phyloP scores from a whole-genome alignment of 1,140 invertebrate species.

The Drosophila melanogaster region DNA sequence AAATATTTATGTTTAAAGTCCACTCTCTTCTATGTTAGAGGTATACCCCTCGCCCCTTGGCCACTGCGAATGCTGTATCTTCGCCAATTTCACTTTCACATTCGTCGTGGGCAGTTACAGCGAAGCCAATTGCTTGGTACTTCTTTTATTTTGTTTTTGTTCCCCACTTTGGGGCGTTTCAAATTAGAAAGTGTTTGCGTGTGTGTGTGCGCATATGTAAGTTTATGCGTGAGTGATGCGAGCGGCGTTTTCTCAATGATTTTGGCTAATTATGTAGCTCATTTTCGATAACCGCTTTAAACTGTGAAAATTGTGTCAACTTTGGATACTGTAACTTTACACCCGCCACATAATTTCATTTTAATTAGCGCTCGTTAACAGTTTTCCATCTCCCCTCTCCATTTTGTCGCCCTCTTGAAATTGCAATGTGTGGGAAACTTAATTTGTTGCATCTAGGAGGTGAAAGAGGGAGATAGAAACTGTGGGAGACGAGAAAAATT shows the following conservation, averaged over 20 bases:
- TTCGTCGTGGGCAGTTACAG: constrained; percentile 70
- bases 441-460: constrained; percentile 64
- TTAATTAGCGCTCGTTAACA: constrained; percentile 58
- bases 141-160: constrained; percentile 43
- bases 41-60: neutral
- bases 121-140: constrained; percentile 61
- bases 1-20: no score
- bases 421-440: constrained; percentile 70
- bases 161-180: constrained; percentile 42
- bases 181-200: constrained; percentile 70
- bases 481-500: constrained; percentile 27
- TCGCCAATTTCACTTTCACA: constrained; percentile 75
- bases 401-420: neutral
- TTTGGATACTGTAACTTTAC: constrained; percentile 13
- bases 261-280: constrained; percentile 49
- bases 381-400: constrained; percentile 4
- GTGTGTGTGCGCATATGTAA: constrained; percentile 4
- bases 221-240: constrained; percentile 16
- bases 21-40: neutral
- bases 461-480: neutral
- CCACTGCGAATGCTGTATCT: constrained; percentile 11
- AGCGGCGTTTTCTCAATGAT: constrained; percentile 42
- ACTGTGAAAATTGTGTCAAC: constrained; percentile 33
- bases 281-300: constrained; percentile 31
- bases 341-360: constrained; percentile 38